Percentiles rank a stretch among this genome's conserved stretches.
Evolutionary conservation across 1,140 invertebrate species (phyloP).

Genomic region (Druon quercuslanigerum): DNA sequence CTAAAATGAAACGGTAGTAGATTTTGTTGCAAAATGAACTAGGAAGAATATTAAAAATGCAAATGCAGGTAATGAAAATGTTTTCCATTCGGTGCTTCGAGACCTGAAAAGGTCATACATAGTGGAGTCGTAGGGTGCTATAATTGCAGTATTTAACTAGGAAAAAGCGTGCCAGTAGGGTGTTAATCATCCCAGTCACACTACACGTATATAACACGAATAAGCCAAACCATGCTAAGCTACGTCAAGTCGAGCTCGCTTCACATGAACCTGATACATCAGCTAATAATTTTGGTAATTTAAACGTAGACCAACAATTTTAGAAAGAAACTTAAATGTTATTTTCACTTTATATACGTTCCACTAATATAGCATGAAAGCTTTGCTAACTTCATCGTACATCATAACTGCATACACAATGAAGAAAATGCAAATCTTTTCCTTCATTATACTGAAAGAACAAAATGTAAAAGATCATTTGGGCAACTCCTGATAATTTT

Average conservation of each 20-base stretch:
- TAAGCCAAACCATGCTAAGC: constrained; percentile 30
- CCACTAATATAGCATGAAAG: too few species aligned
- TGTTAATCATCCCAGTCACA: constrained; percentile 51
- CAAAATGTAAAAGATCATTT: too few species aligned
- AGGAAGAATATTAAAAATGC: constrained; percentile 10
- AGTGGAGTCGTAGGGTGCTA: constrained; percentile 43
- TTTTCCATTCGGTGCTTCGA: constrained; percentile 41
- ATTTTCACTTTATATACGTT: too few species aligned
- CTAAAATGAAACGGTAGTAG: background rate
- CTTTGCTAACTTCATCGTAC: too few species aligned
- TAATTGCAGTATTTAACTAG: constrained; percentile 51
- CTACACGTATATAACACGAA: constrained; percentile 39
- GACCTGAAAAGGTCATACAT: constrained; percentile 36
- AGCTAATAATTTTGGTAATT: constrained; percentile 29
- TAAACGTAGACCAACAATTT: background rate
- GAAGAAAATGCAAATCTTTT: too few species aligned
- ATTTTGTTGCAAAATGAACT: constrained; percentile 15
- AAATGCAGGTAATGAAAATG: constrained; percentile 38
- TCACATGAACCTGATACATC: constrained; percentile 26
- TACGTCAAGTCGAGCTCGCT: constrained; percentile 29
- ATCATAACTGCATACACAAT: too few species aligned
- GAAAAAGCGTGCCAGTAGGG: constrained; percentile 52
- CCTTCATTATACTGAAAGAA: too few species aligned
- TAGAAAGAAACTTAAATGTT: background rate
- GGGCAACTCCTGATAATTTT: too few species aligned